Base-by-base conservation (phyloP, 2,888 invertebrate species). In the Pterostichus niger region DNA sequence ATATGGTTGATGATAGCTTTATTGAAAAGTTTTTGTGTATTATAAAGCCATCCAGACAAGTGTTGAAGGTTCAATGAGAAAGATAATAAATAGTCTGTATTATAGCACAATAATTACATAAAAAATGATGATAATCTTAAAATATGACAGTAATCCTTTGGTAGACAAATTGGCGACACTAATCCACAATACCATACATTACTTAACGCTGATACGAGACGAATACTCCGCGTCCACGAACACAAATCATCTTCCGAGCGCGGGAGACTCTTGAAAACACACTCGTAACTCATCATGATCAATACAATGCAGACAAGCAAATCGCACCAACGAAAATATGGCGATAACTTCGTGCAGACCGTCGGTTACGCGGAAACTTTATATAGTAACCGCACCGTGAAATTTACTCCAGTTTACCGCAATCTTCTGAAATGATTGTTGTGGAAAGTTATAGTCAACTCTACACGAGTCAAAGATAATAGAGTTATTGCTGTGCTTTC, bases 121-220 rank as follows among this genome's bases (percentile, higher is more conserved):
- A 78, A 78, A 61, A 78, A 78, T 78, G 78, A 78, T 40, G 1
- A 44, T 78, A 78, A 78, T 78, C 78, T 17, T 59, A 78, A 78
- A 78, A 78, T 78, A 78, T 40, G 78, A 78, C 78, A 78, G 40
- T 78, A 78, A 78, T 59, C 78, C 78, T 1, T 9, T 13, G 11
- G 10, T 13, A 61, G 61, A 61, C 61, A 61, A 61, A 61, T 61
- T 61, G 61, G 31, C 56, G 56, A 56, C 56, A 56, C 61, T 61
- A 61, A 61, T 61, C 61, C 33, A 61, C 61, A 61, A 61, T 61
- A 61, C 33, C 33, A 2, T 17, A 56, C 56, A 56, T 56, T 56
- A 56, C 56, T 56, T 56, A 17, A 56, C 56, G 6, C 9, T 56
- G 17, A 56, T 56, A 56, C 13, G 52, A 52, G 52, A 52, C 52